These are phyloP conservation scores for Sebastiscus albofasciatus DNA, from an alignment of 2,797 vertebrate genomes.

Conservation along the genomic window DNA sequence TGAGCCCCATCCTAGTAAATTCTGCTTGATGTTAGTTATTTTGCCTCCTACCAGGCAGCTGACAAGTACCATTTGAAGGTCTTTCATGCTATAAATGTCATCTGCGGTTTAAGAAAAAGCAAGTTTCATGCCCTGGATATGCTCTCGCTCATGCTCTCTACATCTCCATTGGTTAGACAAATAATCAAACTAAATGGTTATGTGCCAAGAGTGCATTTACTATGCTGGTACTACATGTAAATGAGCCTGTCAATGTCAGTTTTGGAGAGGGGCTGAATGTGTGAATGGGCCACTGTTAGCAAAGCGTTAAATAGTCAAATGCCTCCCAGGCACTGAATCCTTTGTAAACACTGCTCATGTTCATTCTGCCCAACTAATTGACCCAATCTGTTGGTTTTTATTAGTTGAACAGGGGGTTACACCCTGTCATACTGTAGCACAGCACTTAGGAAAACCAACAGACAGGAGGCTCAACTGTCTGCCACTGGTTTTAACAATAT, in stretches of 20 bases:
- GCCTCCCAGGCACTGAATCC: neutral
- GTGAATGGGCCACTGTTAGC: conserved; percentile 44
- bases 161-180: conserved; percentile 5
- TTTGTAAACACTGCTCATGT: conserved; percentile 44
- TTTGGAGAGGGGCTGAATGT: conserved; percentile 20
- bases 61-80: conserved; percentile 9
- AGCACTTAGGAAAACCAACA: conserved; percentile 13
- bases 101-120: conserved; percentile 7
- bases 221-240: conserved; percentile 6
- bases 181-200: neutral
- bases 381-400: conserved; percentile 41
- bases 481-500: conserved; percentile 12
- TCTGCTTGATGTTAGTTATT: conserved; percentile 31
- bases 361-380: conserved; percentile 42
- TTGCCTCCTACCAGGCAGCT: conserved; percentile 6
- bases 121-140: neutral
- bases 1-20: conserved; percentile 11
- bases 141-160: neutral
- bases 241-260: conserved; percentile 9
- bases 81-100: conserved; percentile 37
- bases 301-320: conserved; percentile 39
- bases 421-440: conserved; percentile 4
- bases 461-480: neutral
- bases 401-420: conserved; percentile 25
- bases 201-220: neutral